phyloP scores from a whole-genome alignment of 2,797 vertebrate genomes.

The Urophycis tenuis region DNA sequence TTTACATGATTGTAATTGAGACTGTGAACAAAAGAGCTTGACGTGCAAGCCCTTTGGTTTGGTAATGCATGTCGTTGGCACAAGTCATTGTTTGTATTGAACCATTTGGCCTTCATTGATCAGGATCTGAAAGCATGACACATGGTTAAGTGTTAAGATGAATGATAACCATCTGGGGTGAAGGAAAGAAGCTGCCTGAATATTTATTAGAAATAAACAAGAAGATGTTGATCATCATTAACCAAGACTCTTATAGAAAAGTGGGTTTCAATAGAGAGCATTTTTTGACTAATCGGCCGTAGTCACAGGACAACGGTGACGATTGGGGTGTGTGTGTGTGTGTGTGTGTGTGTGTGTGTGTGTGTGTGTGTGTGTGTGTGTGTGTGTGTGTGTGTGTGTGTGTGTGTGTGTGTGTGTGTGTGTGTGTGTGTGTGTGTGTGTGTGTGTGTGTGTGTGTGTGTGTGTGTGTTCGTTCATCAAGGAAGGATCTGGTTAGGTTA shows the following conservation, averaged over 20 bases:
- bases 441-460: conserved; percentile 7
- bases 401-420: conserved; percentile 16
- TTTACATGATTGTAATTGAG: background rate
- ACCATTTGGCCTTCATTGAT: background rate
- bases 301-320: background rate
- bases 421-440: conserved; percentile 10
- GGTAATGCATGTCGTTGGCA: background rate
- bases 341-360: conserved; percentile 1
- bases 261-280: background rate
- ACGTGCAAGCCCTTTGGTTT: background rate
- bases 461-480: conserved; percentile 8
- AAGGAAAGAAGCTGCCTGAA: background rate
- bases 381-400: conserved; percentile 1
- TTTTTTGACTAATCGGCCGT: background rate
- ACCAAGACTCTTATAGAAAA: background rate
- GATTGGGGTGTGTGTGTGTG: background rate
- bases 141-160: background rate
- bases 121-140: background rate
- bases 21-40: background rate
- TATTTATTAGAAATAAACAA: background rate
- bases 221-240: background rate
- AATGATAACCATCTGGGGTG: background rate
- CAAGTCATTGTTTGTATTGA: background rate
- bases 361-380: conserved; percentile 3
- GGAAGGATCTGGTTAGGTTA: conserved; percentile 4